phyloP scores from a whole-genome alignment of 2,888 invertebrate species.

The Melanchra persicariae region DNA sequence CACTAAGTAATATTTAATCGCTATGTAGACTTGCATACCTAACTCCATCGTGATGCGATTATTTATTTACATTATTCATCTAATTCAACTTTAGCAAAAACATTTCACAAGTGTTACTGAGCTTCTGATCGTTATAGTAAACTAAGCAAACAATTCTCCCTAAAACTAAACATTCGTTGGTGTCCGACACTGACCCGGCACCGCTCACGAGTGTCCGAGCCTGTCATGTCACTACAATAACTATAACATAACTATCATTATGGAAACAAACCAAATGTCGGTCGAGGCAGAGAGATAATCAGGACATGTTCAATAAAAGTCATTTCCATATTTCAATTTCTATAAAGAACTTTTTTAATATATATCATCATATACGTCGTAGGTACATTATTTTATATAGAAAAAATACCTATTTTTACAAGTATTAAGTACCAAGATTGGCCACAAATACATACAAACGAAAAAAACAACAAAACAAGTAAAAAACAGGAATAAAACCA shows the following conservation, averaged over 20 bases:
- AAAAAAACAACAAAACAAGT: slow-evolving; percentile 90
- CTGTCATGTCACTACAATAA: slow-evolving; percentile 28
- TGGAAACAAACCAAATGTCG: slow-evolving; percentile 51
- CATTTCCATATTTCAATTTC: slow-evolving; percentile 87
- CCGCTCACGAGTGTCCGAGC: slow-evolving; percentile 47
- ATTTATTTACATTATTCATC: slow-evolving; percentile 67
- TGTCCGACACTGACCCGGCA: slow-evolving; percentile 49
- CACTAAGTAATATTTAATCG: slow-evolving; percentile 84
- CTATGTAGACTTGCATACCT: slow-evolving; percentile 75
- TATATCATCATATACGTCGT: slow-evolving; percentile 89
- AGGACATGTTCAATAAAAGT: slow-evolving; percentile 86
- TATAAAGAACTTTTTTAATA: slow-evolving; percentile 90
- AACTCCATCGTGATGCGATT: slow-evolving; percentile 60
- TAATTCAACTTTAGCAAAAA: slow-evolving; percentile 64
- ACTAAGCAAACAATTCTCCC: slow-evolving; percentile 57
- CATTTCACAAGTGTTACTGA: slow-evolving; percentile 64
- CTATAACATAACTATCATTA: slow-evolving; percentile 37
- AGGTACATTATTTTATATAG: slow-evolving; percentile 90
- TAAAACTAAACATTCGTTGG: slow-evolving; percentile 59
- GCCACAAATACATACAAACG: slow-evolving; percentile 90
- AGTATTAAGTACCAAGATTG: slow-evolving; percentile 90
- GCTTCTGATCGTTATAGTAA: slow-evolving; percentile 52
- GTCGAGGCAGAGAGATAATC: slow-evolving; percentile 52
- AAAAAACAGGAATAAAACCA: slow-evolving; percentile 90
- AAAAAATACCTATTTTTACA: slow-evolving; percentile 90